These are phyloP conservation scores for Lutjanus argentimaculatus DNA, from an alignment of 2,797 vertebrate species.

Conservation along the genomic window DNA sequence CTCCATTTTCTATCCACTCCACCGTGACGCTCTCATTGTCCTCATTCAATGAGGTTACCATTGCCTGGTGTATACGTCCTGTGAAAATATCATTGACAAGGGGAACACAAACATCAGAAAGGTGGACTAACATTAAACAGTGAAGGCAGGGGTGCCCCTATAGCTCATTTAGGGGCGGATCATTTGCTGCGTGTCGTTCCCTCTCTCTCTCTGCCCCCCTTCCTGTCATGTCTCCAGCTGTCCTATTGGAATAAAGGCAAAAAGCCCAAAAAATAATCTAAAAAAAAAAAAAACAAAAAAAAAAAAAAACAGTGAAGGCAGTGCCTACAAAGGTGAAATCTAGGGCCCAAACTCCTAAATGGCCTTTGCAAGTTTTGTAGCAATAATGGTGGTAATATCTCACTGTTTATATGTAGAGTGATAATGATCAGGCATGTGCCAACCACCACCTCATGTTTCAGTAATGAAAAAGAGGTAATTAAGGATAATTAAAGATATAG, in stretches of 20 bases:
- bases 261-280: too few relatives aligned
- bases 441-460: background rate
- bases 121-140: background rate
- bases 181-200: too few relatives aligned
- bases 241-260: too few relatives aligned
- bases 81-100: slow-evolving; percentile 44
- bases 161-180: too few relatives aligned
- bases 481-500: background rate
- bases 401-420: background rate
- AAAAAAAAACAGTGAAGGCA: background rate
- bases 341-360: background rate
- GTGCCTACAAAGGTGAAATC: background rate
- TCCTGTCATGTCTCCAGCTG: too few relatives aligned
- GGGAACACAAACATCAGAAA: slow-evolving; percentile 41
- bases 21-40: slow-evolving; percentile 98
- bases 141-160: too few relatives aligned
- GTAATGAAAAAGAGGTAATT: background rate
- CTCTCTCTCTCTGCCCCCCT: too few relatives aligned
- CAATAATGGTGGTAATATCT: background rate
- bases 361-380: background rate
- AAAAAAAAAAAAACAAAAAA: too few relatives aligned
- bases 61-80: slow-evolving; percentile 98
- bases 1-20: slow-evolving; percentile 99
- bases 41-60: slow-evolving; percentile 98
- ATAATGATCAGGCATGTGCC: background rate